These are phyloP conservation scores for Toxonevra muliebris DNA, from an alignment of 2,888 invertebrate genomes.

Conservation along the genomic window DNA sequence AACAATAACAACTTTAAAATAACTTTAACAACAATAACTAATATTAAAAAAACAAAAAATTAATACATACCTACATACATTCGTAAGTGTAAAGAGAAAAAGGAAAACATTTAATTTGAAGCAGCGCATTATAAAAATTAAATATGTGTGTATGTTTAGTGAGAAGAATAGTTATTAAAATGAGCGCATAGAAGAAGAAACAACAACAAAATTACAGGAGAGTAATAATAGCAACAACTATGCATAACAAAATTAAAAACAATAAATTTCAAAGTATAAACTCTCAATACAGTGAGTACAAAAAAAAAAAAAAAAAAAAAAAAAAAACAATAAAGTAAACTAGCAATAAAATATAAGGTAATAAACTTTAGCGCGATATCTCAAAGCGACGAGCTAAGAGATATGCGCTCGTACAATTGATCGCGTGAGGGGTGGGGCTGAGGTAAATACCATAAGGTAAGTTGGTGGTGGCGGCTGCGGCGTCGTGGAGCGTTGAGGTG, in stretches of 20 bases:
- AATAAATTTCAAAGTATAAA: too few species aligned
- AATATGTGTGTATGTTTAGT: conserved; percentile 3
- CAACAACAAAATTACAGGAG: too few species aligned
- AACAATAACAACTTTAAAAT: too few species aligned
- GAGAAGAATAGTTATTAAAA: too few species aligned
- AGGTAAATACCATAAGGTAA: not conserved
- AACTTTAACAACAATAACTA: too few species aligned
- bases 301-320: too few species aligned
- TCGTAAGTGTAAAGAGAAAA: not conserved
- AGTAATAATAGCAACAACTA: too few species aligned
- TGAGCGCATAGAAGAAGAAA: too few species aligned
- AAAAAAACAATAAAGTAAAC: conserved; percentile 4
- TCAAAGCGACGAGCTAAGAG: not conserved
- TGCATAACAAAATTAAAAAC: too few species aligned
- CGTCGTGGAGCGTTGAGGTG: conserved; percentile 19
- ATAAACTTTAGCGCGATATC: conserved; percentile 24
- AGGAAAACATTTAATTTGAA: conserved; percentile 12
- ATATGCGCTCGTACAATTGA: too few species aligned
- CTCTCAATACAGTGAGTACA: too few species aligned
- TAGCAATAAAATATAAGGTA: conserved; percentile 23
- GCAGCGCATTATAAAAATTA: conserved; percentile 7
- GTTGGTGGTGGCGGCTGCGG: not conserved
- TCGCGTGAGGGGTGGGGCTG: too few species aligned
- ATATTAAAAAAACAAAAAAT: not conserved
- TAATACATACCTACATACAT: not conserved